phyloP scores from a whole-genome alignment of 2,888 invertebrate species.

The Halocaridina rubra region DNA sequence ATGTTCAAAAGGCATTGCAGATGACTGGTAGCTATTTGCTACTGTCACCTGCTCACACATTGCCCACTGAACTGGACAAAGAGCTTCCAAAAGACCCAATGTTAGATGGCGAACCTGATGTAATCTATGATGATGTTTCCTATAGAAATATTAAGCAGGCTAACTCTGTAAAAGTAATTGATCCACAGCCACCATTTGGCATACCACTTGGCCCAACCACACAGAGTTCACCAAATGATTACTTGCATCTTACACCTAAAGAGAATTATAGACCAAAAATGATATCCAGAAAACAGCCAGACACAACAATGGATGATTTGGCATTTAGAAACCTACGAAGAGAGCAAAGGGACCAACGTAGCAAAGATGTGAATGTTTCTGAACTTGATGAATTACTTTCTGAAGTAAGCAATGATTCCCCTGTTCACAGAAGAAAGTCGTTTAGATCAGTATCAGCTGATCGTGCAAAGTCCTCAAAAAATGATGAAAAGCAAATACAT shows the following conservation, averaged over 20 bases:
- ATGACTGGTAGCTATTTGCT: constrained; percentile 73
- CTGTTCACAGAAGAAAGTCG: constrained; percentile 78
- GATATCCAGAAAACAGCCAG: constrained; percentile 79
- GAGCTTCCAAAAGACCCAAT: constrained; percentile 41
- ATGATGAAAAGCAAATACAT: not conserved
- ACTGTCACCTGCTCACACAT: constrained; percentile 76
- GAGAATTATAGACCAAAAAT: constrained; percentile 72
- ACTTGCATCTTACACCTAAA: constrained; percentile 81
- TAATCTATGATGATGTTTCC: constrained; percentile 85
- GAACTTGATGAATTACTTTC: constrained; percentile 64
- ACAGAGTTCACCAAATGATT: constrained; percentile 84
- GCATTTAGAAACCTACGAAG: constrained; percentile 87
- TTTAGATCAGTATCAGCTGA: constrained; percentile 86
- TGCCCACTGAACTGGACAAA: constrained; percentile 62
- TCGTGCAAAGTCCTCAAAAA: constrained; percentile 72
- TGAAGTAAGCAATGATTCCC: constrained; percentile 40
- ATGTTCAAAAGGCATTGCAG: constrained; percentile 50
- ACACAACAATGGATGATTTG: constrained; percentile 87
- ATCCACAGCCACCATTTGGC: constrained; percentile 90
- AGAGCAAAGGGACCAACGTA: constrained; percentile 71
- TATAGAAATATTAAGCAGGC: constrained; percentile 83
- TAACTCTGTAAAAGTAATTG: constrained; percentile 75
- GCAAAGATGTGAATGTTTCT: constrained; percentile 63
- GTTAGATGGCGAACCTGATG: constrained; percentile 77
- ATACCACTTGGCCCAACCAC: constrained; percentile 88